Conservation (phyloP, 2,888 invertebrate genomes). For the Muscina levida region DNA sequence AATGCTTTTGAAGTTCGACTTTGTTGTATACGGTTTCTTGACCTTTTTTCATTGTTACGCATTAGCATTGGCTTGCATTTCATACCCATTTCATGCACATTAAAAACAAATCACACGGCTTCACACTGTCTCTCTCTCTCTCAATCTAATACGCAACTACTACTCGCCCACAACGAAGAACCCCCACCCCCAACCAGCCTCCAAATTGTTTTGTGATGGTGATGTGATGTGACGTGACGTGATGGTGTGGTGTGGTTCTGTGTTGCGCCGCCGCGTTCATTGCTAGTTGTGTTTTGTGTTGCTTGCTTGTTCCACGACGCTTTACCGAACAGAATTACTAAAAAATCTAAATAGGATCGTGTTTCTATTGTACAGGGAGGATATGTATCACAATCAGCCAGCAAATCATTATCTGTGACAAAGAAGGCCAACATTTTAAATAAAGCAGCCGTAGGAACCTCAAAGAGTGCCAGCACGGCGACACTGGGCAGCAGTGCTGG, state of each 20-base stretch:
- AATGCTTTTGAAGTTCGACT: background rate
- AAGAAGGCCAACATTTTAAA: conserved; percentile 92
- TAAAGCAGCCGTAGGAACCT: conserved; percentile 82
- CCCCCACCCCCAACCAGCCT: conserved; percentile 3
- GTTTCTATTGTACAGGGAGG: conserved; percentile 85
- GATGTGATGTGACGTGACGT: conserved; percentile 15
- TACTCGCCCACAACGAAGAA: conserved; percentile 9
- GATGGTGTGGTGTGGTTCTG: conserved; percentile 73
- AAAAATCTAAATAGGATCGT: conserved; percentile 83
- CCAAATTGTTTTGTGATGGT: background rate
- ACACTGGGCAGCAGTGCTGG: conserved; percentile 67
- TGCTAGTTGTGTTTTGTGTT: conserved; percentile 70
- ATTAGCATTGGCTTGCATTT: background rate
- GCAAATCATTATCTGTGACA: conserved; percentile 84
- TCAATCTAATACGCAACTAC: conserved; percentile 5
- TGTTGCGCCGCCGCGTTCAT: conserved; percentile 73
- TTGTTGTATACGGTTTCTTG: too few relatives aligned
- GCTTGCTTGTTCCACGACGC: conserved; percentile 65
- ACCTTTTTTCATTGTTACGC: background rate
- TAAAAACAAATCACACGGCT: background rate
- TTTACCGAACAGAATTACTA: conserved; percentile 76
- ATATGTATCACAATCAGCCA: conserved; percentile 82
- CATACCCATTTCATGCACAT: background rate
- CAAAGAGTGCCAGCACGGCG: conserved; percentile 72
- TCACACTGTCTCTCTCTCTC: background rate